Evolutionary conservation across 1,140 invertebrate genomes (phyloP).

Genomic region (Ceratoteleas bidentatus): DNA sequence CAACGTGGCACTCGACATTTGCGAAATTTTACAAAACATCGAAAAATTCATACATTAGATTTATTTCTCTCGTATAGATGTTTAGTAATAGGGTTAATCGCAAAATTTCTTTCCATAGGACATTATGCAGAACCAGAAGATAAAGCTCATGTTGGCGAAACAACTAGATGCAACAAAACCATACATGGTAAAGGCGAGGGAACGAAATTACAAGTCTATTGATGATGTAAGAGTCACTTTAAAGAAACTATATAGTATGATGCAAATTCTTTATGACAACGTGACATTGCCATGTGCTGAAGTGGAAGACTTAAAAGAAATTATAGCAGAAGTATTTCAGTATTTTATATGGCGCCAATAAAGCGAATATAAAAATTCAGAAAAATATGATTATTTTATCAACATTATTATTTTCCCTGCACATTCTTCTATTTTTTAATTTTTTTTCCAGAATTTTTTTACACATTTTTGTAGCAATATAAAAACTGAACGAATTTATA

Average conservation of each 20-base stretch:
- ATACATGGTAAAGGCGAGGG: background rate
- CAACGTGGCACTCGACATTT: no score
- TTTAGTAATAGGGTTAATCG: no score
- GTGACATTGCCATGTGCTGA: conserved; percentile 1
- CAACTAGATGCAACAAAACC: background rate
- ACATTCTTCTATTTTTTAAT: no score
- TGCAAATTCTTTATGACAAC: background rate
- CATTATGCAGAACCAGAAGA: background rate
- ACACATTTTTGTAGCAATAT: no score
- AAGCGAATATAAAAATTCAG: no score
- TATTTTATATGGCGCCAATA: background rate
- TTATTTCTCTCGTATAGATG: no score
- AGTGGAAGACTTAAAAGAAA: conserved; percentile 2
- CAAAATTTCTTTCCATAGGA: background rate
- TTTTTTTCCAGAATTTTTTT: no score
- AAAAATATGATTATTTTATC: no score
- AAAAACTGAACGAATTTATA: no score
- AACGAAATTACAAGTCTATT: background rate
- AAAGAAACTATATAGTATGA: background rate
- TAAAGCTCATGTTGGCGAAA: background rate
- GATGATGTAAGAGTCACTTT: background rate
- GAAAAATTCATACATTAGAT: no score
- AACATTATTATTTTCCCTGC: no score
- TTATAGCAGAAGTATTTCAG: conserved; percentile 3
- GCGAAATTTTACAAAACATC: no score